Conservation (phyloP, 1,140 invertebrate species). For the Mizuhopecten yessoensis region DNA sequence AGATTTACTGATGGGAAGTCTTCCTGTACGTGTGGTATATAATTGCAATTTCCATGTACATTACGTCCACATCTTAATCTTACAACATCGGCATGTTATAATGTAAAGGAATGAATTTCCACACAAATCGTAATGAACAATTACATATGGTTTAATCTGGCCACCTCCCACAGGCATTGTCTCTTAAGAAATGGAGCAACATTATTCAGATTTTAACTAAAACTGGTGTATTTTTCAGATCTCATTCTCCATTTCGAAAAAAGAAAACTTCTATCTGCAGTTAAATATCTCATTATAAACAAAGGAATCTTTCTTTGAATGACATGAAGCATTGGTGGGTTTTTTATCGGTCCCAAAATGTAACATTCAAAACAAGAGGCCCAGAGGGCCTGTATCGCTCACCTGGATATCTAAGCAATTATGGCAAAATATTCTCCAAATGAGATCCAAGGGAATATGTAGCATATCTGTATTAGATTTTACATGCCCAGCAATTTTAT, state of each 20-base stretch:
- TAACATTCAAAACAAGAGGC: too few species aligned
- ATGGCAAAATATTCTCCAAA: too few species aligned
- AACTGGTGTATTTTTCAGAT: not conserved
- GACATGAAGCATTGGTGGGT: too few species aligned
- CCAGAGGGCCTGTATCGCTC: too few species aligned
- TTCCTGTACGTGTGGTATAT: not conserved
- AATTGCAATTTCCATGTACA: conserved; percentile 21
- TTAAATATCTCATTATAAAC: too few species aligned
- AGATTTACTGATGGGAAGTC: not conserved
- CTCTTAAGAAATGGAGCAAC: not conserved
- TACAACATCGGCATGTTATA: too few species aligned
- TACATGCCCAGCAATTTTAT: too few species aligned
- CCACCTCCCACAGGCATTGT: not conserved
- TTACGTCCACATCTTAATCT: conserved; percentile 5
- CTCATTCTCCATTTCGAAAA: not conserved
- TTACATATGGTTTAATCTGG: not conserved
- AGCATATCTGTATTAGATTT: too few species aligned
- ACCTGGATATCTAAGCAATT: too few species aligned
- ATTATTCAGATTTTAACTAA: not conserved
- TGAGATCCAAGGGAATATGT: too few species aligned
- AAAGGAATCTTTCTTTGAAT: not conserved
- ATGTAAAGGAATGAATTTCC: not conserved
- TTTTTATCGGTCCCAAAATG: too few species aligned
- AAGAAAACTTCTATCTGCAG: not conserved
- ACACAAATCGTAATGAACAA: too few species aligned